Evolutionary conservation across 2,113 vertebrate species (phyloP).

Genomic region (Pao palembangensis): DNA sequence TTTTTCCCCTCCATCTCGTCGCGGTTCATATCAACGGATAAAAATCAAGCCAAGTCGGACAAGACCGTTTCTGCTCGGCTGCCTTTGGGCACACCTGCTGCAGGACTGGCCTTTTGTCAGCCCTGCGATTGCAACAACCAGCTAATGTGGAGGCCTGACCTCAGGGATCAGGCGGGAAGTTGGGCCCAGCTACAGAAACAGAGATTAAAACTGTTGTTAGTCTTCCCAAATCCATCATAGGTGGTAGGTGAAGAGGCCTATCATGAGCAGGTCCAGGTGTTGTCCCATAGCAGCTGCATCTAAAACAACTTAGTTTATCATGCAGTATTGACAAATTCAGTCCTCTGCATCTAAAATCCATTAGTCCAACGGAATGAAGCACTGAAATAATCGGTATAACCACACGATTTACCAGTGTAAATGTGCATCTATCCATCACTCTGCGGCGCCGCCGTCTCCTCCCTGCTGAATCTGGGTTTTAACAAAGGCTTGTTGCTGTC

Average conservation of each 20-base stretch:
- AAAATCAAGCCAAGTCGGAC: conserved; percentile 24
- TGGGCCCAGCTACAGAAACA: not conserved
- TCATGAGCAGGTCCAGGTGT: not conserved
- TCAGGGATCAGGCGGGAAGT: conserved; percentile 1
- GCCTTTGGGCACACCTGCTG: conserved; percentile 18
- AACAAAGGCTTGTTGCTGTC: not conserved
- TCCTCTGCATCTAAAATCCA: not conserved
- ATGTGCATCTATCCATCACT: conserved; percentile 10
- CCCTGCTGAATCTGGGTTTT: no score
- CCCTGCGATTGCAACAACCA: not conserved
- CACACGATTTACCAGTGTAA: conserved; percentile 3
- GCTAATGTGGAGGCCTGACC: conserved; percentile 12
- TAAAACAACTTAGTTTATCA: not conserved
- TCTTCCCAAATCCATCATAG: not conserved
- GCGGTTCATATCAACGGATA: conserved; percentile 29
- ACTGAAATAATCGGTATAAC: conserved; percentile 11
- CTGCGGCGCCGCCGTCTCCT: no score
- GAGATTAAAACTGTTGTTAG: conserved; percentile 17
- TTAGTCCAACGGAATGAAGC: conserved; percentile 2
- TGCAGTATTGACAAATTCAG: conserved; percentile 2
- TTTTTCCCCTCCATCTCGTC: conserved; percentile 10
- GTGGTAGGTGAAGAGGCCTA: no score
- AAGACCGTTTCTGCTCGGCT: conserved; percentile 12
- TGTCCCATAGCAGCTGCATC: not conserved
- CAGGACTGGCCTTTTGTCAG: conserved; percentile 7